Percentiles rank a stretch among this genome's conserved stretches.
Evolutionary conservation across 2,888 invertebrate genomes (phyloP).

Genomic region (Agapostemon virescens): DNA sequence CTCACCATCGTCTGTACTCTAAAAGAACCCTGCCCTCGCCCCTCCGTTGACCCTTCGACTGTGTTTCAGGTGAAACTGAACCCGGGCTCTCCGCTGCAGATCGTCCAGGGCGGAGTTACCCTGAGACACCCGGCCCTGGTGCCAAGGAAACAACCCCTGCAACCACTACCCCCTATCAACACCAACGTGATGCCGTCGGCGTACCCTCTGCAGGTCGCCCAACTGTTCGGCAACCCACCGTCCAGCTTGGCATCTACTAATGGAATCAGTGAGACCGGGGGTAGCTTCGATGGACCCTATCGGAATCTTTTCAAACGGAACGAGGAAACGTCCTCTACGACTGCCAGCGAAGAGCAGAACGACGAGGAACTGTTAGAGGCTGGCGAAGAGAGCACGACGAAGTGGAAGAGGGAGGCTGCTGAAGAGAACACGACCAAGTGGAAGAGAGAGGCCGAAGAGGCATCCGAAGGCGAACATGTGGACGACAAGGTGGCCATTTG

Average conservation of each 20-base stretch:
- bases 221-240: slow-evolving; percentile 62
- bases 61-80: slow-evolving; percentile 75
- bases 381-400: slow-evolving; percentile 42
- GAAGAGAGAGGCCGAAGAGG: slow-evolving; percentile 57
- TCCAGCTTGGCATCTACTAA: slow-evolving; percentile 45
- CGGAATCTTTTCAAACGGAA: slow-evolving; percentile 72
- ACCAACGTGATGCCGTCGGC: slow-evolving; percentile 54
- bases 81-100: slow-evolving; percentile 74
- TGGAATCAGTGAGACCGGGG: slow-evolving; percentile 47
- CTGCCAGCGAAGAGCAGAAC: slow-evolving; percentile 5
- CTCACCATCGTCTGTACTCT: not conserved
- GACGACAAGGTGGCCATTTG: slow-evolving; percentile 17
- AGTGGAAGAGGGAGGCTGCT: slow-evolving; percentile 61
- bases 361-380: not conserved
- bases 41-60: no score
- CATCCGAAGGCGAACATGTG: not conserved
- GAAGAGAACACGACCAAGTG: slow-evolving; percentile 44
- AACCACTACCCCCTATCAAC: slow-evolving; percentile 73
- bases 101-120: slow-evolving; percentile 75
- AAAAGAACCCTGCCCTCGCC: not conserved
- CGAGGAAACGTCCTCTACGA: slow-evolving; percentile 52
- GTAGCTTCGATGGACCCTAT: slow-evolving; percentile 71
- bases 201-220: slow-evolving; percentile 51
- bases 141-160: slow-evolving; percentile 65
- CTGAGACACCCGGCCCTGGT: slow-evolving; percentile 74